Evolutionary conservation across 2,888 invertebrate genomes (phyloP), one percentile per base, ranked within the genome.

Genomic region (Pardosa pseudoannulata): DNA sequence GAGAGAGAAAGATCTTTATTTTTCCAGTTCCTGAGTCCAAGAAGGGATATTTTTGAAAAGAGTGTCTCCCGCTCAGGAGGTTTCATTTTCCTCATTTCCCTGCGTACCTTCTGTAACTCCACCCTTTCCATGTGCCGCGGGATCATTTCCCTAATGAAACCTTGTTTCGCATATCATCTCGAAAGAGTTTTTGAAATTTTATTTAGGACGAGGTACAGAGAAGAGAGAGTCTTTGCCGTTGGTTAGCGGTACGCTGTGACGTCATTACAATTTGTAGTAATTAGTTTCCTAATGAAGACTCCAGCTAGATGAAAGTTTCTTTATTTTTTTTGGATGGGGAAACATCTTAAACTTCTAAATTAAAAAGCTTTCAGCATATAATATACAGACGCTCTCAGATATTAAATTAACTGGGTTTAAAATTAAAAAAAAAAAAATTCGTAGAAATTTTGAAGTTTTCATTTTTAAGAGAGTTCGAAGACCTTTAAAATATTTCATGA

Each of bases 131-230:
- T 56, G 56, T 56, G 56, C 5, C 3, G 1, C 23, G 23, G 2
- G 23, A 56, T 23, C 56, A 19, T 56, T 56, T 56, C 56, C 56
- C 23, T 56, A 56, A 56, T 56, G 56, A 56, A 56, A 56, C 23
- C 56, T 56, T 56, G 56, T 56, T 56, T 56, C 56, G 56, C 56
- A 56, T 56, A 56, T 56, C 23, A 56, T 56, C 56, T 23, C 23
- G 56, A 23, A 46, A 16, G 56, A 16, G 23, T 56, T 23, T 56
- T 56, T 23, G 23, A 23, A 56, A 56, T 23, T 23, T 56, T 23
- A 56, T 56, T 56, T 46, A 5, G 16, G 41, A 46, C n/a, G n/a
- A n/a, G n/a, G n/a, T n/a, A n/a, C n/a, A n/a, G n/a, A 9, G 36
- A 36, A 36, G 11, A 16, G 23, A 5, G 5, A 16, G 5, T 56